Evolutionary conservation across 2,888 invertebrate genomes (phyloP).

Genomic region (Platycheirus rosarum): DNA sequence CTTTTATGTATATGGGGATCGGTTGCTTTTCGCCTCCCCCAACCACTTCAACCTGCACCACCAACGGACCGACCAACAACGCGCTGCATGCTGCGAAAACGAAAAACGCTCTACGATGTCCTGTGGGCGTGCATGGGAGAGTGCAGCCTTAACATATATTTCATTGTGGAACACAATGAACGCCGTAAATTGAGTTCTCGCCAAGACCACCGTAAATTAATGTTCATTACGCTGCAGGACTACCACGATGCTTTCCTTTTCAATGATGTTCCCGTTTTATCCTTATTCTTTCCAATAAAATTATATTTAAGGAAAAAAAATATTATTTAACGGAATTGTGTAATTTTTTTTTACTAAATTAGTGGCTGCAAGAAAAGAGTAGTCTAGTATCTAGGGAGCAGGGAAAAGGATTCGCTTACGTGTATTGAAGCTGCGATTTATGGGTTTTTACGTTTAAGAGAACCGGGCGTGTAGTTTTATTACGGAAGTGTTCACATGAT

Average conservation of each 20-base stretch:
- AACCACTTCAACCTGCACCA: slow-evolving; percentile 23
- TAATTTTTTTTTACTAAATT: not conserved
- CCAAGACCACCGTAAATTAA: slow-evolving; percentile 73
- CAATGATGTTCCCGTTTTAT: slow-evolving; percentile 39
- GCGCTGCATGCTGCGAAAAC: slow-evolving; percentile 9
- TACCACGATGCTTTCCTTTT: slow-evolving; percentile 16
- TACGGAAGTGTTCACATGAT: too few species aligned
- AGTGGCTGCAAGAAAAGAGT: too few species aligned
- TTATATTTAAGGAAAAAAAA: slow-evolving; percentile 1
- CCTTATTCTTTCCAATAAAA: slow-evolving; percentile 56
- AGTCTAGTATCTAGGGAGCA: too few species aligned
- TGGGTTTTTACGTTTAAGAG: too few species aligned
- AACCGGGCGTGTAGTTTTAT: too few species aligned
- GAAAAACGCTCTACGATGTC: slow-evolving; percentile 19
- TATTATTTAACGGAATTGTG: too few species aligned
- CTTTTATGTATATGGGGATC: slow-evolving; percentile 43
- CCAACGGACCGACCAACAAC: not conserved
- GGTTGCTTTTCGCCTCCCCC: not conserved
- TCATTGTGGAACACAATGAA: slow-evolving; percentile 67
- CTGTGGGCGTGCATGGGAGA: slow-evolving; percentile 31
- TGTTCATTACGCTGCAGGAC: slow-evolving; percentile 72
- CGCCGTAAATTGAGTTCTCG: slow-evolving; percentile 71
- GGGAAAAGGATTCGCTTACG: too few species aligned
- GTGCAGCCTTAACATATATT: slow-evolving; percentile 62
- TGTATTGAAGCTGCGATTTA: too few species aligned